Percentiles rank a stretch among this genome's conserved stretches.
Conservation (phyloP, 2,797 vertebrate species). For the Anas capensis region DNA sequence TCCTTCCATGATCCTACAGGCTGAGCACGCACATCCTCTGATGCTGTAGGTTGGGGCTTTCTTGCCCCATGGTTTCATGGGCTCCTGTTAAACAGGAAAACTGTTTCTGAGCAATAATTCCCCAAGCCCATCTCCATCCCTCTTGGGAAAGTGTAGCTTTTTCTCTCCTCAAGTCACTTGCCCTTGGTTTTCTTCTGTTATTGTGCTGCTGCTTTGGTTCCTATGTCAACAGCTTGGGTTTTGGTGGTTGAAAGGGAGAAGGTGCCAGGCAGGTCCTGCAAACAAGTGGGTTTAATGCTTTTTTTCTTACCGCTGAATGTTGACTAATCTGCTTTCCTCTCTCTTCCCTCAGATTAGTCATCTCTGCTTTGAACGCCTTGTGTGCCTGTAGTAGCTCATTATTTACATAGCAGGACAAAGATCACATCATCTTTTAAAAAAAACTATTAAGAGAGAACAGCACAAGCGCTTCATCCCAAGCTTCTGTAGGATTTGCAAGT, state of each 20-base stretch:
- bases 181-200: neutral
- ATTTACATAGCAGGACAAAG: neutral
- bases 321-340: neutral
- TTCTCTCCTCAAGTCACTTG: neutral
- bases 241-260: neutral
- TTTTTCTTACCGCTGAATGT: neutral
- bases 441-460: neutral
- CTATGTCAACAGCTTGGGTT: neutral
- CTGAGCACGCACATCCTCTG: neutral
- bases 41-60: no score
- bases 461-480: fast-evolving
- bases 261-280: neutral
- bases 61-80: neutral
- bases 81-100: neutral
- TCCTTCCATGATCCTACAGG: no score
- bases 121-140: neutral
- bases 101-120: neutral
- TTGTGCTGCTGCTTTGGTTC: neutral
- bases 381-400: neutral
- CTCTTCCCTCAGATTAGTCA: neutral
- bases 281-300: neutral
- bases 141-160: no score
- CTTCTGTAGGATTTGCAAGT: neutral
- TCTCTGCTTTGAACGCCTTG: neutral
- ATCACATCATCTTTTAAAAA: neutral